A percentile compares a stretch with the other conserved stretches of the same genome.
phyloP scores from a whole-genome alignment of 1,140 invertebrate species.

The Drosophila rufa region DNA sequence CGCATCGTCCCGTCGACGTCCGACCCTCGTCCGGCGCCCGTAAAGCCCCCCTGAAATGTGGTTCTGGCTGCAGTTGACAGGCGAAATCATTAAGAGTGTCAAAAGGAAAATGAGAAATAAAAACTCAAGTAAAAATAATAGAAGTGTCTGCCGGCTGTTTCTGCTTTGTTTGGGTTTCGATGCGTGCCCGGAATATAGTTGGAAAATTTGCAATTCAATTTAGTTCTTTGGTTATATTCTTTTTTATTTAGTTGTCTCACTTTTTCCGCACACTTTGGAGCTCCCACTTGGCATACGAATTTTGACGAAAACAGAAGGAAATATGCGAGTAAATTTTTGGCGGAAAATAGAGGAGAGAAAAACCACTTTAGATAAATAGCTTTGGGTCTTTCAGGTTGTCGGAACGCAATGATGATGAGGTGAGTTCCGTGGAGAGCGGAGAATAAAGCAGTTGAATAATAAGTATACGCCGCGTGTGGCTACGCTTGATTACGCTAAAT shows the following conservation, averaged over 20 bases:
- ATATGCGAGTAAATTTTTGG: not conserved
- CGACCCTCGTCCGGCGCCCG: constrained; percentile 9
- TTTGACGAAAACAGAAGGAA: constrained; percentile 32
- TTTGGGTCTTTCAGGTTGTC: constrained; percentile 2
- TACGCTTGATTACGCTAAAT: constrained; percentile 12
- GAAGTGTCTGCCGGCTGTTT: constrained; percentile 37
- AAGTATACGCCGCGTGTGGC: constrained; percentile 45
- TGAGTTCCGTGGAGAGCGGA: not conserved
- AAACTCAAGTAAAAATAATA: constrained; percentile 32
- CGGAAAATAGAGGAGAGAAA: constrained; percentile 11
- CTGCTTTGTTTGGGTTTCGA: constrained; percentile 41
- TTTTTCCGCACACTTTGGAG: constrained; percentile 11
- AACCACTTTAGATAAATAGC: constrained; percentile 39
- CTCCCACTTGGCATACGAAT: constrained; percentile 56
- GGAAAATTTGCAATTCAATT: constrained; percentile 78
- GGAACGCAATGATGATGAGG: not conserved
- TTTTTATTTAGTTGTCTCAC: constrained; percentile 27
- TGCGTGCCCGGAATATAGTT: constrained; percentile 70
- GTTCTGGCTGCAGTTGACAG: constrained; percentile 58
- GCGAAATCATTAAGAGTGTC: constrained; percentile 80
- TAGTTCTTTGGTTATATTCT: constrained; percentile 26
- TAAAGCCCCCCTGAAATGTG: constrained; percentile 14
- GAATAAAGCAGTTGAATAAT: constrained; percentile 9
- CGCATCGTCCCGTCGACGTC: constrained; percentile 2
- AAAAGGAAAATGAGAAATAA: constrained; percentile 56